Percentiles rank a stretch among this genome's conserved stretches.
Conservation (phyloP, 2,888 invertebrate species). For the Meta bourneti region DNA sequence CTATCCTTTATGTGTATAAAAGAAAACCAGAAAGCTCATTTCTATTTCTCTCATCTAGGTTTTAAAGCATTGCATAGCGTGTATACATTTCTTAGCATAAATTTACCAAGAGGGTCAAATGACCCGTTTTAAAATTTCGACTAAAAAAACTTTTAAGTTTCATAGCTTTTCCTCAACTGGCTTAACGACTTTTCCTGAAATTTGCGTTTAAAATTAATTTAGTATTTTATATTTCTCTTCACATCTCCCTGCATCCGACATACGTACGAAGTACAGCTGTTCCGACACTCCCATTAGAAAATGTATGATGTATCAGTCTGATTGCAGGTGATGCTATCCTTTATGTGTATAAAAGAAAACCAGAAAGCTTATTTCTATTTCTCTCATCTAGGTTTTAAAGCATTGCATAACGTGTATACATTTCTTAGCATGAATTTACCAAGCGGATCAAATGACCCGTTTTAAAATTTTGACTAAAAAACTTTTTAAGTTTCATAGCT, state of each 20-base stretch:
- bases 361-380: background rate
- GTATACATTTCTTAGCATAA: background rate
- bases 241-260: too few species aligned
- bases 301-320: constrained; percentile 20
- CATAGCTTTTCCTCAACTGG: background rate
- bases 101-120: too few species aligned
- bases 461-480: background rate
- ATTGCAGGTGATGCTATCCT: background rate
- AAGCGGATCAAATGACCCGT: too few species aligned
- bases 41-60: background rate
- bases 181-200: too few species aligned
- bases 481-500: background rate
- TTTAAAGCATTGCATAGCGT: background rate
- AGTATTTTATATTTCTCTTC: too few species aligned
- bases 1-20: background rate
- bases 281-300: background rate
- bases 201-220: too few species aligned
- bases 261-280: too few species aligned
- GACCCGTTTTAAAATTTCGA: too few species aligned
- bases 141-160: background rate
- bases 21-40: background rate
- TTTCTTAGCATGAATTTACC: background rate
- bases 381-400: background rate
- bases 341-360: background rate
- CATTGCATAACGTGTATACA: background rate